Evolutionary conservation across 2,888 invertebrate genomes (phyloP).

Genomic region (Drosophila algonquin): DNA sequence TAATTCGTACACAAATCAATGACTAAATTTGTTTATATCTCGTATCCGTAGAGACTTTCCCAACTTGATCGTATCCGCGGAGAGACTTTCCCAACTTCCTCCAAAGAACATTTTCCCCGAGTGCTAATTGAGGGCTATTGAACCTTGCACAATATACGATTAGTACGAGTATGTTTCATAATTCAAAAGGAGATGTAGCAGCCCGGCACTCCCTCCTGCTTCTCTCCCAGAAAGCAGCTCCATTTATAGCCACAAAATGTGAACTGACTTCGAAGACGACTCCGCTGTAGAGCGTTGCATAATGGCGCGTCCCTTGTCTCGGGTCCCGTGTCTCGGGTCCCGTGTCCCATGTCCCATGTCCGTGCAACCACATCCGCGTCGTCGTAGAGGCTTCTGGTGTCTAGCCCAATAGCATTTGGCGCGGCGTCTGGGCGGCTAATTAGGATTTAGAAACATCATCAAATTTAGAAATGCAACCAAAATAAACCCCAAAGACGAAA

Average conservation of each 20-base stretch:
- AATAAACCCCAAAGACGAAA: conserved; percentile 61
- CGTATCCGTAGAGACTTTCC: conserved; percentile 7
- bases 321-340: conserved; percentile 18
- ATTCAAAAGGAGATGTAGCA: conserved; percentile 47
- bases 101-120: conserved; percentile 33
- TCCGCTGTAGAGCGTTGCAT: conserved; percentile 59
- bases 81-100: conserved; percentile 27
- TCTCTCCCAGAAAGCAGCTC: conserved; percentile 60
- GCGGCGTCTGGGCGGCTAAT: conserved; percentile 64
- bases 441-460: conserved; percentile 78
- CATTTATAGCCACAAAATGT: conserved; percentile 76
- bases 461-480: conserved; percentile 74
- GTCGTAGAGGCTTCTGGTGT: conserved; percentile 39
- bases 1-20: not conserved
- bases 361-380: conserved; percentile 36
- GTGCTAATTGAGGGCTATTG: conserved; percentile 67
- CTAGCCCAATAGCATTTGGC: conserved; percentile 71
- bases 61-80: conserved; percentile 9
- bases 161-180: conserved; percentile 57
- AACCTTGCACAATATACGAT: conserved; percentile 69
- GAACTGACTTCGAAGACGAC: conserved; percentile 37
- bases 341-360: conserved; percentile 16
- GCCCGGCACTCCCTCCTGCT: conserved; percentile 17
- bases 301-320: conserved; percentile 42
- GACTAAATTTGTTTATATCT: not conserved